Conservation (phyloP, 2,888 invertebrate genomes). For the Acheta domesticus region DNA sequence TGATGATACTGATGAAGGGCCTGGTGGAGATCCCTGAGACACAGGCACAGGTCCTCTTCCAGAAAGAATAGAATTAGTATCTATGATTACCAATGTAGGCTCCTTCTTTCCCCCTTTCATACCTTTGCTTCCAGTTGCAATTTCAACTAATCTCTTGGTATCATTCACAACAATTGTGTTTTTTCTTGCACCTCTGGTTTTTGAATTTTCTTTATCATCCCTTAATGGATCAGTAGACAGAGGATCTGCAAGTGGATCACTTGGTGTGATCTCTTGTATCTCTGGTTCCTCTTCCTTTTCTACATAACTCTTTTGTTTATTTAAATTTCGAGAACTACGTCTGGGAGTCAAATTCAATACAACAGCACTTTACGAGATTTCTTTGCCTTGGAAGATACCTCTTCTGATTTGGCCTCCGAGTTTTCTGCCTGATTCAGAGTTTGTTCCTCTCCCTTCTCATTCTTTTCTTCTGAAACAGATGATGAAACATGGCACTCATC, state of each 20-base stretch:
- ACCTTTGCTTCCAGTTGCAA: conserved; percentile 59
- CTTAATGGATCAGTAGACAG: conserved; percentile 29
- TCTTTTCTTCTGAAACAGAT: conserved; percentile 37
- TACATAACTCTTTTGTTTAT: conserved; percentile 53
- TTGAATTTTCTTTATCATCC: conserved; percentile 32
- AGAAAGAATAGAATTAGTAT: conserved; percentile 68
- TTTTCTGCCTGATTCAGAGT: conserved; percentile 41
- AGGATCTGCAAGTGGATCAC: conserved; percentile 55
- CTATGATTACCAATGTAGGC: conserved; percentile 73
- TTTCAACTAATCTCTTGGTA: conserved; percentile 66
- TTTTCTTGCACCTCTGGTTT: conserved; percentile 32
- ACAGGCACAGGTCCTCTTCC: conserved; percentile 59
- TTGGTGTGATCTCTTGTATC: conserved; percentile 60
- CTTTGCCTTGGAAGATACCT: conserved; percentile 43
- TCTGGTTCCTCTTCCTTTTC: conserved; percentile 51
- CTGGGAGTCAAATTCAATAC: conserved; percentile 49
- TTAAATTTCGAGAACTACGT: conserved; percentile 57
- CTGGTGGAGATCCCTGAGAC: conserved; percentile 35
- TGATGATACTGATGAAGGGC: conserved; percentile 24
- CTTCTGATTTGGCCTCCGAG: conserved; percentile 44
- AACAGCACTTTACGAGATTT: conserved; percentile 37
- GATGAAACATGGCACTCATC: conserved; percentile 27
- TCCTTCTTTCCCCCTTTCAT: conserved; percentile 61
- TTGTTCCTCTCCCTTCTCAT: conserved; percentile 28
- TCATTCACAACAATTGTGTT: conserved; percentile 65